Evolutionary conservation across 2,888 invertebrate species (phyloP), one percentile per base, ranked within the genome.

Genomic region (Andrena minutula): DNA sequence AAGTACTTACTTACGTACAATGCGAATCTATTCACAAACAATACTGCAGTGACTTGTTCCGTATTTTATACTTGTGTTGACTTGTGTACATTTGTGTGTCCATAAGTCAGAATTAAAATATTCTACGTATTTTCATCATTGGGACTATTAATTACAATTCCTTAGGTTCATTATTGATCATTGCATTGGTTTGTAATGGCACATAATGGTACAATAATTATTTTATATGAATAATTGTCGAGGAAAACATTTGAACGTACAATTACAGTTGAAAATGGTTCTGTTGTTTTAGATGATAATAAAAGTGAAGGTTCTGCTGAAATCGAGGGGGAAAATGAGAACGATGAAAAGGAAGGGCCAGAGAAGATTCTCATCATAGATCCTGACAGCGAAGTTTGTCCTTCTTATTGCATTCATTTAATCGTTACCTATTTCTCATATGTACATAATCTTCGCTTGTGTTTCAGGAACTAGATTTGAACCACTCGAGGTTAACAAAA

Each of bases 401-500:
- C 10, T 56, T 23, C 66, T 69, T 30, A 60, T 70, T 61, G 8
- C 20, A 35, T 51, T 32, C 28, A 30, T 77, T 35, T 47, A 12
- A 60, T 10, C 56, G 20, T 30, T 56, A n/a, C 12, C 32, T 47
- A n/a, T 58, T 68, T 75, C 20, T 71, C 70, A 51, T 63, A 23
- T 58, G 2, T 49, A 61, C 73, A 12, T 71, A 30, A 28, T 35
- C 49, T 63, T 47, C 10, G 56, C 60, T 75, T 56, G 26, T 81
- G 66, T 92, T 92, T 58, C 69, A 94, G 88, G 96, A 96, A 90
- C 94, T 99, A n/a, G 99, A 99, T 93, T 95, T 99, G 85, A 98
- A 98, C 94, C 99, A 99, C 92, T 97, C 97, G 65, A 95, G 98
- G 86, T 96, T 99, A 83, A 97, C 96, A 2, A 97, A 97, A 93